Base-by-base conservation (phyloP, 2,797 vertebrate species). In the Kryptolebias ocellatus region DNA sequence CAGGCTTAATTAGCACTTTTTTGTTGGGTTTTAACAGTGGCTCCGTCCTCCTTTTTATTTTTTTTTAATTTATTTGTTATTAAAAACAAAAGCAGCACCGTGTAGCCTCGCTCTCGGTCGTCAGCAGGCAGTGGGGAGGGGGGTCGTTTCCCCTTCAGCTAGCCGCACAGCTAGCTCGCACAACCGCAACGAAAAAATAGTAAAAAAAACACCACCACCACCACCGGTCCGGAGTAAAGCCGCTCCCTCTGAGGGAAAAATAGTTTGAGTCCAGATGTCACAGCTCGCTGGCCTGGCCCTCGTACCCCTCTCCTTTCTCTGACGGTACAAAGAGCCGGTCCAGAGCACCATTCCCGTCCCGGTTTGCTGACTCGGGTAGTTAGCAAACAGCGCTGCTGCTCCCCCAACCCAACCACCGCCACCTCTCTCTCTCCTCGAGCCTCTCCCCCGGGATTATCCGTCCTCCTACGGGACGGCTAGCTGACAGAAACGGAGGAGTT, bases 331-430 rank as follows among this genome's bases (percentile, higher is more conserved):
- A 24, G 76, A 55, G 64, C 83, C 75, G 77, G 72, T 59, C 76
- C 79, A 84, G 85, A 88, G 90, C 89, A 90, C 81, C 93, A 94
- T 94, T 84, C 90, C 93, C 91, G 79, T 83, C 76, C 78, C 62
- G 63, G 63, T 69, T 56, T 60, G 79, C 80, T 72, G 80, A 71
- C 44, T 71, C 64, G 51, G 20, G 70, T 53, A 60, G 72, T 81
- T 73, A 76, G 80, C 82, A 64, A 80, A 83, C 60, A 60, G 80
- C 75, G 68, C 62, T 16, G 78, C 67, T 62, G 72, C 67, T 66
- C 59, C 76, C 20, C 20, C 20, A 24, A 24, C 20, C 20, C 20
- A 24, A 24, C 20, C 20, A 24, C 20, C 20, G 20, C 20, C 20
- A 24, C 20, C 20, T 11, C 37, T 42, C 39, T 42, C 39, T 24